Base-by-base conservation (phyloP, 2,888 invertebrate species). In the Heliconius sara region DNA sequence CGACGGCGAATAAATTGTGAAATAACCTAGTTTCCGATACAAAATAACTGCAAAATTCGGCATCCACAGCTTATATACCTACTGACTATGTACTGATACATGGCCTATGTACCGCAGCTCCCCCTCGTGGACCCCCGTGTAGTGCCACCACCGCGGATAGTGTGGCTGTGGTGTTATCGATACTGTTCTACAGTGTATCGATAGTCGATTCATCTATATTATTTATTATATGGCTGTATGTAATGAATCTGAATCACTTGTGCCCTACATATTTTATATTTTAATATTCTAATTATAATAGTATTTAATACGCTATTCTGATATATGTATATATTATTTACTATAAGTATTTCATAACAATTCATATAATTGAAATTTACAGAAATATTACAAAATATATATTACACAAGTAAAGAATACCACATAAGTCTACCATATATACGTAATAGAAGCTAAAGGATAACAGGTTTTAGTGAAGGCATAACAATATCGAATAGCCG, bases 41-140 rank as follows among this genome's bases (percentile, higher is more conserved):
- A 93, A 93, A 94, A 95, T 95, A 94, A 92, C 94, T 93, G 93
- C 94, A 93, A 95, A 94, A 92, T 95, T 95, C 94, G 94, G 94
- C 92, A 89, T 89, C 90, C 84, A 88, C 90, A 90, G 89, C 91
- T 84, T 85, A 92, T 93, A 89, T 93, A 90, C 82, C 80, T 78
- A 80, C 91, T 93, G 93, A 92, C 91, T 86, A 92, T 93, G 89
- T 92, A 90, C 90, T 92, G 92, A 92, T 93, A 93, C 92, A 93
- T 93, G 90, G 91, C 86, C 91, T 86, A 92, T 93, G 90, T 94
- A 91, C 91, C 89, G 89, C 89, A 89, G 87, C 88, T 90, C 90
- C 90, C 90, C 88, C 87, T 86, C 88, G 87, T 88, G 89, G 87
- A 86, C 86, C 83, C 85, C 83, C 91, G 89, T 89, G 90, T 92